Evolutionary conservation across 2,113 vertebrate species (phyloP).

Genomic region (Elephantulus edwardii): DNA sequence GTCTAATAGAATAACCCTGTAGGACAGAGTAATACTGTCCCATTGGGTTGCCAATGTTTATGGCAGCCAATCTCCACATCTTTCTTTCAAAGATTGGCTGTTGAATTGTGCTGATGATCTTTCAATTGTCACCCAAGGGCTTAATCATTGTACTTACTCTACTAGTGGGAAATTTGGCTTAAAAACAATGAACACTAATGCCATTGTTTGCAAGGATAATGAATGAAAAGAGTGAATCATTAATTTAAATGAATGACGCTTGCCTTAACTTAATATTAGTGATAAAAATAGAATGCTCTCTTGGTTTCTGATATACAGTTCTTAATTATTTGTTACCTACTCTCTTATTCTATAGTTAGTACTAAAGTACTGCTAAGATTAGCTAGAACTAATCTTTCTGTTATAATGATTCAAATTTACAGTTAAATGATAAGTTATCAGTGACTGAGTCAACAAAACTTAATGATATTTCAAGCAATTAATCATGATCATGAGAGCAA

Average conservation of each 20-base stretch:
- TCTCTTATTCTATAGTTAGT: neutral
- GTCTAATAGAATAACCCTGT: neutral
- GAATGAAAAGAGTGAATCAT: neutral
- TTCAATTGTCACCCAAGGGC: neutral
- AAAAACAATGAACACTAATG: neutral
- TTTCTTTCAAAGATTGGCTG: neutral
- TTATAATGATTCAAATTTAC: constrained; percentile 49
- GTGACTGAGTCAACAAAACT: constrained; percentile 13
- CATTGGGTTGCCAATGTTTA: neutral
- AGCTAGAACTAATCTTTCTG: too few relatives aligned
- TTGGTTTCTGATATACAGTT: neutral
- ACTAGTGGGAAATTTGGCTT: neutral
- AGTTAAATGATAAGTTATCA: constrained; percentile 45
- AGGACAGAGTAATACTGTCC: too few relatives aligned
- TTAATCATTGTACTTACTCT: neutral
- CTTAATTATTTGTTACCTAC: neutral
- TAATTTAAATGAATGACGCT: neutral
- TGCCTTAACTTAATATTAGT: neutral
- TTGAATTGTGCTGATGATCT: neutral
- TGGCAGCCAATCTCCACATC: neutral
- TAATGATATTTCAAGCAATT: constrained; percentile 56
- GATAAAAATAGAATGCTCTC: neutral
- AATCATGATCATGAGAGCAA: constrained; percentile 41
- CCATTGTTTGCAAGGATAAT: neutral
- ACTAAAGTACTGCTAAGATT: neutral